phyloP scores from a whole-genome alignment of 37 sponge, comb jelly and placozoan genomes.

The Oscarella lobularis region DNA sequence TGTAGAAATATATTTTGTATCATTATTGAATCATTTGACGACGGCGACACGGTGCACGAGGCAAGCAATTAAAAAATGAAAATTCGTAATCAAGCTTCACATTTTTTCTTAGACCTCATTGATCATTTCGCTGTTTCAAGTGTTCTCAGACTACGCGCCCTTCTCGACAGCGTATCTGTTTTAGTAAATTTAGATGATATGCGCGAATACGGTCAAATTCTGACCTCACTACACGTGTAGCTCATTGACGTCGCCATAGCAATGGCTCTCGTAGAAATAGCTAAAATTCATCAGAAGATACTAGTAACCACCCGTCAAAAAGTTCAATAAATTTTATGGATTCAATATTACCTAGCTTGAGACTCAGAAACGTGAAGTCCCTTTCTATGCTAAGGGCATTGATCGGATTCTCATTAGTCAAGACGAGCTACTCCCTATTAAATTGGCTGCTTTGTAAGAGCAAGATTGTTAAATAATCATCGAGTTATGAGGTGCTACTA shows the following conservation, averaged over 20 bases:
- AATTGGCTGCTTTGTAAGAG: constrained; percentile 48
- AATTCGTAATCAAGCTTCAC: too few relatives aligned
- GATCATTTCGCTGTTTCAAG: constrained; percentile 35
- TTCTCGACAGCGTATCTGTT: constrained; percentile 30
- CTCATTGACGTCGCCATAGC: too few relatives aligned
- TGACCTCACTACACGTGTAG: too few relatives aligned
- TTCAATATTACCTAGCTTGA: too few relatives aligned
- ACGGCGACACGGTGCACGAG: constrained; percentile 74
- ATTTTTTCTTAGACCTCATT: constrained; percentile 44
- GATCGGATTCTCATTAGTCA: constrained; percentile 39
- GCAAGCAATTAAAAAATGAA: constrained; percentile 11
- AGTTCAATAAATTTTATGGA: too few relatives aligned
- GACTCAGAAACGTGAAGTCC: constrained; percentile 12
- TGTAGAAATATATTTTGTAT: too few relatives aligned
- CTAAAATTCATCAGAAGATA: constrained; percentile 12
- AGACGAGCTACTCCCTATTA: constrained; percentile 25
- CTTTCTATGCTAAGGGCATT: constrained; percentile 50
- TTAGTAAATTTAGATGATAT: too few relatives aligned
- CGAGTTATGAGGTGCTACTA: too few relatives aligned
- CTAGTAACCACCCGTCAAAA: too few relatives aligned
- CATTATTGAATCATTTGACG: too few relatives aligned
- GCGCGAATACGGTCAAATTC: too few relatives aligned
- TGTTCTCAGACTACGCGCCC: constrained; percentile 15
- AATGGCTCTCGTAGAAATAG: constrained; percentile 23
- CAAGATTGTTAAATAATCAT: too few relatives aligned